These are phyloP conservation scores for Catharus fuscescens DNA, from an alignment of 2,113 vertebrate genomes.

Conservation along the genomic window DNA sequence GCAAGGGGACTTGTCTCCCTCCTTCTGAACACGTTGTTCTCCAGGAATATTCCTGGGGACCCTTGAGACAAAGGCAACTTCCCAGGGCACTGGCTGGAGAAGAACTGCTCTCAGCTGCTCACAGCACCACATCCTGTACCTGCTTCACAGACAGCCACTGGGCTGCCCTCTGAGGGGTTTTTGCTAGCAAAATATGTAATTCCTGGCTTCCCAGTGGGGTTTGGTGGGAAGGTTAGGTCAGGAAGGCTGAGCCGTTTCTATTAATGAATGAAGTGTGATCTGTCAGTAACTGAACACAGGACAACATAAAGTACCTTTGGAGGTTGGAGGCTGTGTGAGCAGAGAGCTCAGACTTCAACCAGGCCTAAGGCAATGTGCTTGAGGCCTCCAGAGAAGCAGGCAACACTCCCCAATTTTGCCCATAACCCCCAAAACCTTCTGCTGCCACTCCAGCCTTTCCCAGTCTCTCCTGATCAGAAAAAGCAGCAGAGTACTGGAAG, in stretches of 20 bases:
- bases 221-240: neutral
- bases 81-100: neutral
- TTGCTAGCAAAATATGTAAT: neutral
- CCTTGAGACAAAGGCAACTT: neutral
- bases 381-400: neutral
- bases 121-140: neutral
- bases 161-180: neutral
- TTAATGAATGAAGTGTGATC: neutral
- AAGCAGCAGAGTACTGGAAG: neutral
- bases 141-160: neutral
- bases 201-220: neutral
- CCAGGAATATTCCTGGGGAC: accelerated
- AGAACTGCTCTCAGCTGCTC: neutral
- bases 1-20: neutral
- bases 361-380: neutral
- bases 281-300: neutral
- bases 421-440: neutral
- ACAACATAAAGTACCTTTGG: neutral
- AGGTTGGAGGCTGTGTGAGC: neutral
- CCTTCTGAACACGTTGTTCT: neutral
- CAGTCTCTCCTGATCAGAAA: neutral
- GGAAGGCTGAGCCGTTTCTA: neutral
- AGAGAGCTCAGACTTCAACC: neutral
- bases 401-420: neutral
- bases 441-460: neutral